Evolutionary conservation across 2,797 vertebrate species (phyloP), one percentile per base, ranked within the genome.

Genomic region (Limosa lapponica): DNA sequence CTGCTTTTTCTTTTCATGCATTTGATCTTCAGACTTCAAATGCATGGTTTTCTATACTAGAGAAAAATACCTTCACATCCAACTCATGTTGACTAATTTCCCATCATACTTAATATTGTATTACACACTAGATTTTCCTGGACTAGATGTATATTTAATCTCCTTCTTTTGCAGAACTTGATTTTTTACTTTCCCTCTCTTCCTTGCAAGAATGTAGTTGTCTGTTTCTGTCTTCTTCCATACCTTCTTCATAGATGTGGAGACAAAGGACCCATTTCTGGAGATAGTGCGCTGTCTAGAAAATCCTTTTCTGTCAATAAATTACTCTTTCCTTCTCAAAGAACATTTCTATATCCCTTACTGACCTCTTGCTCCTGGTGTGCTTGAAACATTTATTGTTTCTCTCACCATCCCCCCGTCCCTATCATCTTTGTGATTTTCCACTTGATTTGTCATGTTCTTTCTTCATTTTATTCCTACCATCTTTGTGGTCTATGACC

Each of bases 371-470:
- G 34, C 30, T 91, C 77, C 37, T 73, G 15, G 4, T 86, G 18
- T 88, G 20, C 71, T 82, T 92, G 51, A 91, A 94, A 84, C 12
- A 87, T 49, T 90, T 77, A 58, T 86, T 96, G 30, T 16, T 58
- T 86, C 23, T 95, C 34, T 75, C 51, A 66, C 73, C 43, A 55
- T 69, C 22, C 13, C 8, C n/a, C 13, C 3, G 0, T 8, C 16
- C 19, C 20, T 54, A 5, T 36, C 51, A 81, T 82, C n/a, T 79
- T 71, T 67, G 28, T 58, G 34, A 64, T 90, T 94, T 94, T 94
- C 64, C 37, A 61, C 39, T 88, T 84, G 36, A 61, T 85, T 92
- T 89, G 51, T 90, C 41, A 34, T 46, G 32, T 75, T 57, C 70
- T 89, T 80, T 84, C 32, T 73, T 90, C 20, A 39, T 83, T 90